Evolutionary conservation across 2,888 invertebrate species (phyloP).

Genomic region (Ophonus ardosiacus): DNA sequence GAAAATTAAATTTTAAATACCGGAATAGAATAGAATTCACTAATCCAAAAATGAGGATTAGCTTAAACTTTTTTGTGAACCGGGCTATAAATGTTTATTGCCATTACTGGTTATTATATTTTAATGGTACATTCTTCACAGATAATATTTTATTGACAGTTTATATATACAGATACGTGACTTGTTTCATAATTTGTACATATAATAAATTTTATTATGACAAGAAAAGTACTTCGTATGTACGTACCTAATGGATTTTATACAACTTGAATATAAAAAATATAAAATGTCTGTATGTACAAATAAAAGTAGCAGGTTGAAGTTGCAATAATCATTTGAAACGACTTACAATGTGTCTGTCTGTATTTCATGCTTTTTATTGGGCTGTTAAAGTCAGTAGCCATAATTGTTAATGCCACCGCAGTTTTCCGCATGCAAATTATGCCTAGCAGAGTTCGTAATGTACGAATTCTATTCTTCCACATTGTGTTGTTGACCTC

Average conservation of each 20-base stretch:
- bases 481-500: background rate
- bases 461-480: conserved; percentile 10
- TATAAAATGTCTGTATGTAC: background rate
- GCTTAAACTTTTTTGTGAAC: too few species aligned
- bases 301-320: conserved; percentile 1
- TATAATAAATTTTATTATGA: background rate
- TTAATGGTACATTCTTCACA: too few species aligned
- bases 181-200: background rate
- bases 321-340: background rate
- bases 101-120: too few species aligned
- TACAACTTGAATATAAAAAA: background rate
- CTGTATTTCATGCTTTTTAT: conserved; percentile 6
- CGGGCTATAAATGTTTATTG: too few species aligned
- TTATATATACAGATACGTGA: background rate
- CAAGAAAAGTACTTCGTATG: background rate
- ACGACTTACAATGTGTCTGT: background rate
- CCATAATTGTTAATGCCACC: conserved; percentile 1
- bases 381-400: conserved; percentile 7
- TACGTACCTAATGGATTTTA: background rate
- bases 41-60: too few species aligned
- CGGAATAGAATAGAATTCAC: too few species aligned
- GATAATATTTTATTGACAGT: background rate
- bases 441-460: conserved; percentile 9
- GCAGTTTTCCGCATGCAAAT: conserved; percentile 19
- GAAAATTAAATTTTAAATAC: too few species aligned